Conservation (phyloP, 2,797 vertebrate species). For the Myripristis murdjan region DNA sequence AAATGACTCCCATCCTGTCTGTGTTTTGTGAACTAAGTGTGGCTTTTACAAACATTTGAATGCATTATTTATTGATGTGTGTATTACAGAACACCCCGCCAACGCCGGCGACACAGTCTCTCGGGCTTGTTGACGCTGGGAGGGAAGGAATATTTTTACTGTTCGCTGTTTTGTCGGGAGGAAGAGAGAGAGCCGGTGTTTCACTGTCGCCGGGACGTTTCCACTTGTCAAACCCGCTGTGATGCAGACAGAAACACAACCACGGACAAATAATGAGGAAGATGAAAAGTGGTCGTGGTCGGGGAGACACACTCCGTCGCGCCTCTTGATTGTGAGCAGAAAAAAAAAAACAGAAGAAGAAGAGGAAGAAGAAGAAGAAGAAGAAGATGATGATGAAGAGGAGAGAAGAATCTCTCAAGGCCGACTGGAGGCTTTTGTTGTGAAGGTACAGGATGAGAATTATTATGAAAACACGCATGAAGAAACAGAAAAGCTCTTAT, state of each 20-base stretch:
- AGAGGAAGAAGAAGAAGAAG: no score
- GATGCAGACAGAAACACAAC: not conserved
- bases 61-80: slow-evolving; percentile 66
- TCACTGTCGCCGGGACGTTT: not conserved
- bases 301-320: not conserved
- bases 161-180: not conserved
- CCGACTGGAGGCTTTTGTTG: no score
- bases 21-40: slow-evolving; percentile 36
- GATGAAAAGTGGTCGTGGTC: not conserved
- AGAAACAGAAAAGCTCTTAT: no score
- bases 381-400: no score
- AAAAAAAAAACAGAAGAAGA: no score
- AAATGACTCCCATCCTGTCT: slow-evolving; percentile 34
- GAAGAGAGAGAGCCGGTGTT: slow-evolving; percentile 31
- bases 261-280: not conserved
- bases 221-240: not conserved
- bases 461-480: no score
- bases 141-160: no score
- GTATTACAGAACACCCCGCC: slow-evolving; percentile 46
- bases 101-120: slow-evolving; percentile 3
- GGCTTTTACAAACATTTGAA: slow-evolving; percentile 49
- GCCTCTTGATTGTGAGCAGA: not conserved
- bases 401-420: no score
- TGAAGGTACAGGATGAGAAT: no score
- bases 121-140: slow-evolving; percentile 27